phyloP scores from a whole-genome alignment of 2,797 vertebrate genomes.

The Tympanoctomys barrerae region DNA sequence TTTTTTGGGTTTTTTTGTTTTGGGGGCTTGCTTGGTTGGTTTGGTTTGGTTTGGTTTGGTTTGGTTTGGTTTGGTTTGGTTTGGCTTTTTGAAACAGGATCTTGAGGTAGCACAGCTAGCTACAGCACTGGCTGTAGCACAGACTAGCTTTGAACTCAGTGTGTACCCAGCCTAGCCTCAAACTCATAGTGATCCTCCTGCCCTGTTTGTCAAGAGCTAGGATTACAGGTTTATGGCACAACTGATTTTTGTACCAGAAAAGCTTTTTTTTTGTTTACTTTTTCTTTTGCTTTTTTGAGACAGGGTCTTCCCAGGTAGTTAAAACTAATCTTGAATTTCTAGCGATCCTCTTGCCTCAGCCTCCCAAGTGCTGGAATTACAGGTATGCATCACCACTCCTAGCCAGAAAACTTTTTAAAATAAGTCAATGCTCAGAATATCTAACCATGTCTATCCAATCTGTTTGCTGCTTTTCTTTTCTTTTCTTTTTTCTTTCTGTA shows the following conservation, averaged over 20 bases:
- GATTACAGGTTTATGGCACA: neutral
- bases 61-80: too few species aligned
- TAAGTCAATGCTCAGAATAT: neutral
- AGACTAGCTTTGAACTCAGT: neutral
- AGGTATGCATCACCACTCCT: neutral
- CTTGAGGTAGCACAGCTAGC: too few species aligned
- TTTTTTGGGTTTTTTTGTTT: too few species aligned
- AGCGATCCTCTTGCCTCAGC: neutral
- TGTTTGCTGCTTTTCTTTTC: neutral
- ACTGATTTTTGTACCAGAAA: neutral
- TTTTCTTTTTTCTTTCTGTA: neutral
- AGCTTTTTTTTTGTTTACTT: neutral
- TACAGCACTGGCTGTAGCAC: neutral
- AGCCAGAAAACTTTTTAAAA: neutral
- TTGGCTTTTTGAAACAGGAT: neutral
- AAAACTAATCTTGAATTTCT: neutral
- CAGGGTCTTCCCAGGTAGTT: neutral
- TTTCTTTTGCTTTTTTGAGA: neutral
- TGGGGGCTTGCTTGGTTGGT: too few species aligned
- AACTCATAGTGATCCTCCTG: neutral
- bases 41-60: too few species aligned
- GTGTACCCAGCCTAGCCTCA: neutral
- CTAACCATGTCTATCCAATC: neutral
- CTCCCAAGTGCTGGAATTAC: neutral
- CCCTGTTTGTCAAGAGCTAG: neutral